These are phyloP conservation scores for Dryocosmus kuriphilus DNA, from an alignment of 2,888 invertebrate genomes.

Conservation along the genomic window DNA sequence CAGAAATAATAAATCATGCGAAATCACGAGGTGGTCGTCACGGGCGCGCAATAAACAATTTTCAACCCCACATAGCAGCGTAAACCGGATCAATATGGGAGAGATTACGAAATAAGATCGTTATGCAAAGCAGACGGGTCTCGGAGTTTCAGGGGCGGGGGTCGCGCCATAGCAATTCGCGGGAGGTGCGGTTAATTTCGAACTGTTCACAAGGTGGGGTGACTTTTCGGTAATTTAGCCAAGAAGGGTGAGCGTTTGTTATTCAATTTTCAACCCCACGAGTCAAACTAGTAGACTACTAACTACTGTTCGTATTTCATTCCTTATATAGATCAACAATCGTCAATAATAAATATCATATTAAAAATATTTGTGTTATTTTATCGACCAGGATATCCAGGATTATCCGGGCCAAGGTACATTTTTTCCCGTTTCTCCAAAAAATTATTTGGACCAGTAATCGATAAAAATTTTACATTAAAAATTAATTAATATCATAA, in stretches of 20 bases:
- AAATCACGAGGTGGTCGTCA: conserved; percentile 14
- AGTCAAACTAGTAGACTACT: conserved; percentile 62
- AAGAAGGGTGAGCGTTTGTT: conserved; percentile 75
- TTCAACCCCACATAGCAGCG: conserved; percentile 51
- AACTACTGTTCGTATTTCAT: conserved; percentile 56
- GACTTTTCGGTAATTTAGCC: conserved; percentile 73
- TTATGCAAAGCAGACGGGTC: conserved; percentile 71
- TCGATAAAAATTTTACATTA: too few species aligned
- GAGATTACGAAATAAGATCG: conserved; percentile 74
- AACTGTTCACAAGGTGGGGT: conserved; percentile 67
- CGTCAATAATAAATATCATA: too few species aligned
- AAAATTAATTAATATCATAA: too few species aligned
- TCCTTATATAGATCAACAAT: neutral
- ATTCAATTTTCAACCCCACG: conserved; percentile 73
- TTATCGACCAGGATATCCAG: too few species aligned
- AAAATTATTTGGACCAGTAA: too few species aligned
- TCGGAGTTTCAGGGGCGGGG: conserved; percentile 51
- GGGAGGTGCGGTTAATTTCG: conserved; percentile 74
- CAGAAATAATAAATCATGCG: conserved; percentile 5
- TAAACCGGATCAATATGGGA: conserved; percentile 74
- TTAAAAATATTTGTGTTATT: too few species aligned
- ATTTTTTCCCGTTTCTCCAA: too few species aligned
- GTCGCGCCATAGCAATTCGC: conserved; percentile 61
- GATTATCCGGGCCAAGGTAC: too few species aligned
- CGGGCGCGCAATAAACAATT: conserved; percentile 59